phyloP scores from a whole-genome alignment of 2,797 vertebrate species.

The Oophaga sylvatica region DNA sequence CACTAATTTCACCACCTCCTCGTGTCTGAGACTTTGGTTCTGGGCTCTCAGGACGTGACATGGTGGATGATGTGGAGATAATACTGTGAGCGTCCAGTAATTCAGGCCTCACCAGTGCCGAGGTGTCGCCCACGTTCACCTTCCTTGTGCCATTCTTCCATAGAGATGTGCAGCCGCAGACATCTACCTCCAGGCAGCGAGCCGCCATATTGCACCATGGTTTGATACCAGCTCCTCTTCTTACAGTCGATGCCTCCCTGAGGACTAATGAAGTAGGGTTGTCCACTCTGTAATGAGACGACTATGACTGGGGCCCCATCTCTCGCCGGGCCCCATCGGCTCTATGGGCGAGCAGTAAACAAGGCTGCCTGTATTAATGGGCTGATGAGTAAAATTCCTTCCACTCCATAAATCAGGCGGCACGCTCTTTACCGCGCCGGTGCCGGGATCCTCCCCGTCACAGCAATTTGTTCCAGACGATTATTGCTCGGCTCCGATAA shows the following conservation, averaged over 20 bases:
- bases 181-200: background rate
- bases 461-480: slow-evolving; percentile 43
- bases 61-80: no score
- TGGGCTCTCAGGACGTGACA: no score
- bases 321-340: slow-evolving; percentile 67
- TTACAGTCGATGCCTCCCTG: slow-evolving; percentile 73
- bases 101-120: no score
- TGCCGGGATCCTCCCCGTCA: background rate
- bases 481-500: slow-evolving; percentile 5
- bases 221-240: slow-evolving; percentile 72
- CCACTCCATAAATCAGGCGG: slow-evolving; percentile 73
- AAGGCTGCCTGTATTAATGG: slow-evolving; percentile 73
- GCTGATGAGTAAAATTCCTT: slow-evolving; percentile 73
- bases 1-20: no score
- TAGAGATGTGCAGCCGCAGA: no score
- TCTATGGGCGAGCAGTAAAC: slow-evolving; percentile 73
- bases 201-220: slow-evolving; percentile 19
- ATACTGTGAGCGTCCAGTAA: no score
- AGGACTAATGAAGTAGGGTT: slow-evolving; percentile 71
- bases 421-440: slow-evolving; percentile 67
- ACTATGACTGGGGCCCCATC: slow-evolving; percentile 68
- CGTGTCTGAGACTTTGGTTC: no score
- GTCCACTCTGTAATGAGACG: slow-evolving; percentile 71
- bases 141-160: no score
- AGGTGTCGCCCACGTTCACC: no score